phyloP scores from a whole-genome alignment of 2,888 invertebrate genomes.

The Crossocerus cetratus region DNA sequence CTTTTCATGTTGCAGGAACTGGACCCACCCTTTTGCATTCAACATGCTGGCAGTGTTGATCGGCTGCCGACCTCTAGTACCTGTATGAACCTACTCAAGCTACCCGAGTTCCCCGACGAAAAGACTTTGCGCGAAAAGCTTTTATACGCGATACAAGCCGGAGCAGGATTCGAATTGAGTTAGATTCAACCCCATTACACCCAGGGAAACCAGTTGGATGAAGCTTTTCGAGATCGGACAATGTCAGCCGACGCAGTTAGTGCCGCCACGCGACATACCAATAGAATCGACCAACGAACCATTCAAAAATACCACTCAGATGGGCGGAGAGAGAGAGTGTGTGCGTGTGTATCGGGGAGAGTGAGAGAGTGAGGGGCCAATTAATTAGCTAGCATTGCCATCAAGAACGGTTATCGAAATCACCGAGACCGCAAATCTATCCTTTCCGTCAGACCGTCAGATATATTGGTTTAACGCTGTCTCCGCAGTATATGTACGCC shows the following conservation, averaged over 20 bases:
- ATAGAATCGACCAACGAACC: no score
- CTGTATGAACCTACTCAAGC: constrained; percentile 97
- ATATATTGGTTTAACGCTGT: constrained; percentile 23
- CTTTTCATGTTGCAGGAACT: constrained; percentile 83
- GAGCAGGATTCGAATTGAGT: constrained; percentile 97
- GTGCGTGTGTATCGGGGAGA: no score
- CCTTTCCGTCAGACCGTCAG: constrained; percentile 36
- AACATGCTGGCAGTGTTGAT: constrained; percentile 92
- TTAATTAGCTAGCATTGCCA: constrained; percentile 45
- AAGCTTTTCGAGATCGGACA: no score
- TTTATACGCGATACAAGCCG: constrained; percentile 95
- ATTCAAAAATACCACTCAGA: no score
- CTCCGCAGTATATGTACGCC: constrained; percentile 1
- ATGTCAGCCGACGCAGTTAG: no score
- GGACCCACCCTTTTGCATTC: constrained; percentile 97
- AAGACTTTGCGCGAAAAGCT: constrained; percentile 89
- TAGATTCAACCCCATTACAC: constrained; percentile 75
- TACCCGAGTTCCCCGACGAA: constrained; percentile 92
- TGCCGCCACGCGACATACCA: no score
- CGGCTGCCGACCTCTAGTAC: constrained; percentile 98
- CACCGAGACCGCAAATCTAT: constrained; percentile 25
- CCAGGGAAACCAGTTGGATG: no score
- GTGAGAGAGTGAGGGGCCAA: constrained; percentile 51
- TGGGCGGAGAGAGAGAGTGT: no score
- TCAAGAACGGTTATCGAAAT: constrained; percentile 4